phyloP scores from a whole-genome alignment of 2,888 invertebrate genomes.

The Tromatobia lineatoria region DNA sequence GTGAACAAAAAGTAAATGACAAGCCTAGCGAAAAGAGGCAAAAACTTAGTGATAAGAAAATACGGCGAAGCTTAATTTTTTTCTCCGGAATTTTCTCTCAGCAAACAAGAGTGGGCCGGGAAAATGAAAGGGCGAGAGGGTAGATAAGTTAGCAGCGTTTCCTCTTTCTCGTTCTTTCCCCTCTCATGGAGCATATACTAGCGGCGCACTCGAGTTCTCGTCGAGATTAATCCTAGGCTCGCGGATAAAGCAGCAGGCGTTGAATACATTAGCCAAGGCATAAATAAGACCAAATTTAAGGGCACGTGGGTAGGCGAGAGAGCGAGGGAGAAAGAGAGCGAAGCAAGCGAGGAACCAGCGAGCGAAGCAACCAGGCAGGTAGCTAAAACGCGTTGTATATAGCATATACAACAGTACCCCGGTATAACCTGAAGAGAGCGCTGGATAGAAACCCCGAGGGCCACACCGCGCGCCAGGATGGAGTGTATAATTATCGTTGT shows the following conservation, averaged over 20 bases:
- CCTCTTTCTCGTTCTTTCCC: slow-evolving; percentile 51
- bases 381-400: slow-evolving; percentile 58
- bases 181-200: slow-evolving; percentile 35
- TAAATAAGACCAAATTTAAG: slow-evolving; percentile 84
- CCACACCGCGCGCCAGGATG: slow-evolving; percentile 74
- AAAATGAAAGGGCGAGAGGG: slow-evolving; percentile 33
- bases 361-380: slow-evolving; percentile 59
- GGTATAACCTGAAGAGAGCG: slow-evolving; percentile 21
- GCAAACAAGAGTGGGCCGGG: neutral
- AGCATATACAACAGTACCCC: neutral
- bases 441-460: slow-evolving; percentile 64
- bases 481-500: slow-evolving; percentile 85
- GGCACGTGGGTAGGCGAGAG: slow-evolving; percentile 71
- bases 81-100: slow-evolving; percentile 15
- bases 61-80: slow-evolving; percentile 20
- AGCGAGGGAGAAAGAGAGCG: slow-evolving; percentile 12
- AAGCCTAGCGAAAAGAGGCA: neutral
- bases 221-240: slow-evolving; percentile 79
- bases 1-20: neutral
- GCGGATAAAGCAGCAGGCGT: slow-evolving; percentile 80
- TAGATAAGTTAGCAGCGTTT: slow-evolving; percentile 63
- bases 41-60: slow-evolving; percentile 14
- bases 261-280: slow-evolving; percentile 78
- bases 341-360: slow-evolving; percentile 42
- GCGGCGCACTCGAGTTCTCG: slow-evolving; percentile 68